Base-by-base conservation (phyloP, 2,113 vertebrate species). In the Bambusicola thoracicus region DNA sequence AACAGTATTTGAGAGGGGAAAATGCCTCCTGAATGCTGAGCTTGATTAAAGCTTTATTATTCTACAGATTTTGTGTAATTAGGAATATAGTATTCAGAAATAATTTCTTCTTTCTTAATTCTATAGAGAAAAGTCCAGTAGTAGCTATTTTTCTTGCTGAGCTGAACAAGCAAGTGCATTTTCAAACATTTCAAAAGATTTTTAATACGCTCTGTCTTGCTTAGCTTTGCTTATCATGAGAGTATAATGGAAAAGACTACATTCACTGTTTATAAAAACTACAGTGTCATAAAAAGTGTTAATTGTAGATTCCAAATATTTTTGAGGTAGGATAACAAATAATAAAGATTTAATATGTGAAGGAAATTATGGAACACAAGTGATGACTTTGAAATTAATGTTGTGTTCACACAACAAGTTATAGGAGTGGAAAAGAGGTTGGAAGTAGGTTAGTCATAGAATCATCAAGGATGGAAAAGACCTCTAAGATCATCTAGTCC, bases 321-420 rank as follows among this genome's bases (percentile, higher is more conserved):
- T 91, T 67, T 25, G 56, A 61, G 48, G 78, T 80, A 69, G 8
- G 43, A 87, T 85, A 92, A 93, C 15, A 90, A 95, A 67, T 72
- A 62, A 67, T 65, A 49, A 61, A 41, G 10, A 62, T 19, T 27
- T 63, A 65, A 21, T 79, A 49, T 36, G 36, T 70, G 87, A 88
- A 61, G 48, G 65, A 61, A 75, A 38, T 15, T 10, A 49, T 24
- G 43, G 58, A 51, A 53, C 27, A 40, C 8, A 34, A 10, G 66
- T 56, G 36, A 19, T 55, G 7, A 30, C 75, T 79, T 55, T 53
- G 59, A 38, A 48, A 43, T 25, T 24, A 41, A n/a, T 11, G 13
- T 15, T 44, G 21, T 5, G 34, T 27, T 72, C 56, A 44, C 27
- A 44, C 19, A 48, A 18, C 56, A 62, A 67, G 34, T 25, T 49